Percentiles rank a stretch among this genome's conserved stretches.
These are phyloP conservation scores for Brachionus plicatilis DNA, from an alignment of 1,140 invertebrate genomes.

Conservation along the genomic window DNA sequence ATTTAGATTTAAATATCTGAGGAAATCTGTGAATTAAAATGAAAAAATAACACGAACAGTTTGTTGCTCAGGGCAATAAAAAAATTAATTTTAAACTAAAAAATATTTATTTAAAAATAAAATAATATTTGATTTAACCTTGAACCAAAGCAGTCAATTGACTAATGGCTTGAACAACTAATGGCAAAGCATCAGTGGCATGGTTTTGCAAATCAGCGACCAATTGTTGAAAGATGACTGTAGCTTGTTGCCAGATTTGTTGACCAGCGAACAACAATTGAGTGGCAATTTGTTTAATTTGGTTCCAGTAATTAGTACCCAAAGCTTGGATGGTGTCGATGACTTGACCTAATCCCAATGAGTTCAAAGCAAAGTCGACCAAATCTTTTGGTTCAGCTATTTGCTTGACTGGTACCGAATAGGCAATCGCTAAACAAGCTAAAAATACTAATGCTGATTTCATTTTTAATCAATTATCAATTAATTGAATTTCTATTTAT, in stretches of 20 bases:
- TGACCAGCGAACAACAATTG: conserved; percentile 29
- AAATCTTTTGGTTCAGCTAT: neutral
- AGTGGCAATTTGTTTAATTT: neutral
- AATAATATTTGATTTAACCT: too few relatives aligned
- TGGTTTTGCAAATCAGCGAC: conserved; percentile 12
- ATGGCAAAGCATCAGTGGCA: neutral
- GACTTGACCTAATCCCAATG: conserved; percentile 16
- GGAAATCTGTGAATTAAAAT: too few relatives aligned
- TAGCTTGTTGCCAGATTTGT: conserved; percentile 8
- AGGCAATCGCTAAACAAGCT: neutral
- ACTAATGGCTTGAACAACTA: conserved; percentile 10
- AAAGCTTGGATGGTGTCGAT: neutral
- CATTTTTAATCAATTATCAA: neutral
- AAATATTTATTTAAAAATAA: too few relatives aligned
- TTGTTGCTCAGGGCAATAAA: too few relatives aligned
- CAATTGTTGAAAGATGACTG: neutral
- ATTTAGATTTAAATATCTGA: too few relatives aligned
- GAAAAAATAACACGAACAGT: too few relatives aligned
- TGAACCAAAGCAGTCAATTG: neutral
- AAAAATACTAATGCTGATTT: neutral
- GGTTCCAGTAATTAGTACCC: neutral
- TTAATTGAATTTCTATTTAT: neutral
- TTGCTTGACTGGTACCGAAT: neutral
- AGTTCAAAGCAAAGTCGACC: neutral
- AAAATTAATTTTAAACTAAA: too few relatives aligned